Evolutionary conservation across 2,888 invertebrate genomes (phyloP), one percentile per base, ranked within the genome.

Genomic region (Leptothorax acervorum): DNA sequence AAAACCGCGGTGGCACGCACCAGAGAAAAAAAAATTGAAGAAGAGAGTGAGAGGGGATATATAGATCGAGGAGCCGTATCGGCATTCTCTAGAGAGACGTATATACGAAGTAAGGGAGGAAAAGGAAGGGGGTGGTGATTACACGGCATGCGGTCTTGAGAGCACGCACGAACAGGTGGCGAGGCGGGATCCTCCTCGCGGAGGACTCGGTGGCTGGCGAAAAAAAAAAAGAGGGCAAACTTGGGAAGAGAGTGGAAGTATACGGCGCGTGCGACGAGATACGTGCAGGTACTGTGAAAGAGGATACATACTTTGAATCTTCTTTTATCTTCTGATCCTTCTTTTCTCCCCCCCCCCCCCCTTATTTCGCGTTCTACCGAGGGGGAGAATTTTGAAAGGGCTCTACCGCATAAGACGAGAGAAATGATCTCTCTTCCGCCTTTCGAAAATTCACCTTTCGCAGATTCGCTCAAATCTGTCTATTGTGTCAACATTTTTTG

Each of bases 111-210:
- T 12, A 35, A 35, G 11, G 12, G 28, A 23, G 42, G 23, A 45
- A 65, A 3, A 55, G 60, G 55, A 57, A 48, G 42, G 60, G 48
- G 57, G 68, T 45, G 66, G 53, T 42, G 15, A 55, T 60, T 81
- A 42, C 60, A 76, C 48, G 74, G 62, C 70, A 78, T 78, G 84
- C 70, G 81, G 76, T 55, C 85, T 66, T 83, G 68, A 23, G 74
- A 68, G 86, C 78, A 86, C 81, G 82, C 84, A 90, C 86, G 70
- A 89, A 84, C 86, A 87, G 85, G 89, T 85, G 86, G 82, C 83
- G 28, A 68, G 68, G 88, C 85, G 78, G 83, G 75, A 76, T 82
- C 42, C 42, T 42, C 68, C 81, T 74, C 71, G 78, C 74, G 78
- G 78, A 66, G 75, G 35, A 68, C 55, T 85, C 53, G 48, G 45